Conservation (phyloP, 1,140 invertebrate species). For the Anastrepha obliqua region DNA sequence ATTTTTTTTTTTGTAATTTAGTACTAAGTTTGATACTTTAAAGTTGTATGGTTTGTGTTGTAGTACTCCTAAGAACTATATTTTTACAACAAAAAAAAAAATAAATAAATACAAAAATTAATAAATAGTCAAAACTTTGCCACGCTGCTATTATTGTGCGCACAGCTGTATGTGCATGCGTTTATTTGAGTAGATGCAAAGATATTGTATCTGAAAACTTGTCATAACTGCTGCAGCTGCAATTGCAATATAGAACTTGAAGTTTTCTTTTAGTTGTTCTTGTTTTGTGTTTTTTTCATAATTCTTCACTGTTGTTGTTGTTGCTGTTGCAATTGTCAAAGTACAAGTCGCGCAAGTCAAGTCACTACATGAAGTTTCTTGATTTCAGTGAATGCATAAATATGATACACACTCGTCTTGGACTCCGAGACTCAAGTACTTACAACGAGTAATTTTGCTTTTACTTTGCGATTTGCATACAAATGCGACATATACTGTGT, state of each 20-base stretch:
- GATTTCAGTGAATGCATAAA: slow-evolving; percentile 33
- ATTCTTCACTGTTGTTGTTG: not conserved
- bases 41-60: too few species aligned
- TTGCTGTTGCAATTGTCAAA: not conserved
- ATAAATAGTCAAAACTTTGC: too few species aligned
- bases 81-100: too few species aligned
- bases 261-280: not conserved
- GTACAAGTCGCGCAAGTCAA: not conserved
- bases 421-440: not conserved
- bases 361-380: slow-evolving; percentile 38
- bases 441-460: not conserved
- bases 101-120: too few species aligned
- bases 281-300: not conserved
- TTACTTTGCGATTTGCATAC: slow-evolving; percentile 26
- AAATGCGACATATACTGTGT: not conserved
- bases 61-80: too few species aligned
- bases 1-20: too few species aligned
- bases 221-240: slow-evolving; percentile 41
- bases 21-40: too few species aligned
- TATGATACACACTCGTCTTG: slow-evolving; percentile 45
- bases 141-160: too few species aligned
- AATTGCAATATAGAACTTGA: slow-evolving; percentile 36
- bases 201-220: slow-evolving; percentile 44
- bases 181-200: slow-evolving; percentile 18
- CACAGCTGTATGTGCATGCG: not conserved